phyloP scores from a whole-genome alignment of 1,140 invertebrate species.

The Hylaeus anthracinus region DNA sequence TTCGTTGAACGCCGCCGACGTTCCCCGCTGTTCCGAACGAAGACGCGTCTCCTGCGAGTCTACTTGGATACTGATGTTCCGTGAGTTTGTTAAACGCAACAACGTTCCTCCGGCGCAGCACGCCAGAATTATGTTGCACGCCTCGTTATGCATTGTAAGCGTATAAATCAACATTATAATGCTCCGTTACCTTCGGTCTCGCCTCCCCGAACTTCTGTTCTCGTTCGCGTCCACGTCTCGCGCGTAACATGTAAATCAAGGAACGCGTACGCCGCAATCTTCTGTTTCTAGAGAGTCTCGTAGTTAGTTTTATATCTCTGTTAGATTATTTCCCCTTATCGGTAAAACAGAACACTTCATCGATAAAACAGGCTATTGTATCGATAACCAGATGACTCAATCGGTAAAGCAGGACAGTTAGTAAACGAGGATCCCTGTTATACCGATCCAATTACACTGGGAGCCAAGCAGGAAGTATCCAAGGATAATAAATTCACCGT shows the following conservation, averaged over 20 bases:
- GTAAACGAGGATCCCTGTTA: too few relatives aligned
- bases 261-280: not conserved
- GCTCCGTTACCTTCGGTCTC: conserved; percentile 31
- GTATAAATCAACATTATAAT: conserved; percentile 53
- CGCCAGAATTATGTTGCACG: conserved; percentile 29
- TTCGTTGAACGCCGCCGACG: conserved; percentile 8
- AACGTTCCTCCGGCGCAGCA: not conserved
- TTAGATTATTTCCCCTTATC: too few relatives aligned
- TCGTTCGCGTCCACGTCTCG: not conserved
- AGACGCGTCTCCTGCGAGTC: conserved; percentile 13
- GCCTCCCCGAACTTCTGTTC: conserved; percentile 35
- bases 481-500: too few relatives aligned
- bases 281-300: not conserved
- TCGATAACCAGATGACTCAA: too few relatives aligned
- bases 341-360: too few relatives aligned
- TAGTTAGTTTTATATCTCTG: not conserved
- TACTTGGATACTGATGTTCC: conserved; percentile 37
- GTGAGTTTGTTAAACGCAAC: conserved; percentile 43
- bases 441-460: too few relatives aligned
- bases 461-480: too few relatives aligned
- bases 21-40: not conserved
- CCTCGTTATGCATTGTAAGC: conserved; percentile 50
- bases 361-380: too few relatives aligned
- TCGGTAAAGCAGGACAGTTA: too few relatives aligned
- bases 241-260: conserved; percentile 23